phyloP scores from a whole-genome alignment of 2,797 vertebrate species.

The Eulemur rubriventer region DNA sequence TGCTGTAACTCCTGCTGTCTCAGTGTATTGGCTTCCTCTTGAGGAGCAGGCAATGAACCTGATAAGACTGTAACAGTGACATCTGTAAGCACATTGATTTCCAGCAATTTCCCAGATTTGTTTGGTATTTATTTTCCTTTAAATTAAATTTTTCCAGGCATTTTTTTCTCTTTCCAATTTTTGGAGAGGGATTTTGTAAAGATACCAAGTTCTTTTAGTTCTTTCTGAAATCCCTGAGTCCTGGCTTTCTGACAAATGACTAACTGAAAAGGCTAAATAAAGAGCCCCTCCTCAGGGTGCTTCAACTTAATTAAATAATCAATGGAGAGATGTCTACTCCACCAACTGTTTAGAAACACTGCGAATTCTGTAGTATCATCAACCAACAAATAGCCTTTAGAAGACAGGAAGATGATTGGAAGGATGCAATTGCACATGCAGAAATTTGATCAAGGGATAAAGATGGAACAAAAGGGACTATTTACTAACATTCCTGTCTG shows the following conservation, averaged over 20 bases:
- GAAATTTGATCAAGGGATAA: constrained; percentile 53
- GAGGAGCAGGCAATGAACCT: neutral
- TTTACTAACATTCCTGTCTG: constrained; percentile 9
- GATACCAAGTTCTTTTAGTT: neutral
- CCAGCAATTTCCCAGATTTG: constrained; percentile 15
- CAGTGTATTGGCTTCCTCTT: neutral
- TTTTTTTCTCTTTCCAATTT: neutral
- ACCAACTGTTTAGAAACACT: neutral
- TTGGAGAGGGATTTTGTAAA: neutral
- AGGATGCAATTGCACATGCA: neutral
- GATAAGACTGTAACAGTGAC: neutral
- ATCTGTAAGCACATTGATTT: neutral
- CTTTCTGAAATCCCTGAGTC: constrained; percentile 23
- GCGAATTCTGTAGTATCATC: constrained; percentile 50
- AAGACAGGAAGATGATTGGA: constrained; percentile 14
- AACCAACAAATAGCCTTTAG: constrained; percentile 24
- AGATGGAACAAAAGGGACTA: neutral
- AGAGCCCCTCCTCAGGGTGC: neutral
- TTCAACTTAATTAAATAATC: constrained; percentile 49
- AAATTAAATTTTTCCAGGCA: constrained; percentile 39
- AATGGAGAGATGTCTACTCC: constrained; percentile 12
- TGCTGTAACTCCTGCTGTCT: neutral
- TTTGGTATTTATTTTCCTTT: constrained; percentile 38
- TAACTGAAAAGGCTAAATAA: constrained; percentile 48
- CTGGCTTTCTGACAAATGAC: constrained; percentile 57